Evolutionary conservation across 2,113 vertebrate genomes (phyloP).

Genomic region (Neolamprologus devosi): DNA sequence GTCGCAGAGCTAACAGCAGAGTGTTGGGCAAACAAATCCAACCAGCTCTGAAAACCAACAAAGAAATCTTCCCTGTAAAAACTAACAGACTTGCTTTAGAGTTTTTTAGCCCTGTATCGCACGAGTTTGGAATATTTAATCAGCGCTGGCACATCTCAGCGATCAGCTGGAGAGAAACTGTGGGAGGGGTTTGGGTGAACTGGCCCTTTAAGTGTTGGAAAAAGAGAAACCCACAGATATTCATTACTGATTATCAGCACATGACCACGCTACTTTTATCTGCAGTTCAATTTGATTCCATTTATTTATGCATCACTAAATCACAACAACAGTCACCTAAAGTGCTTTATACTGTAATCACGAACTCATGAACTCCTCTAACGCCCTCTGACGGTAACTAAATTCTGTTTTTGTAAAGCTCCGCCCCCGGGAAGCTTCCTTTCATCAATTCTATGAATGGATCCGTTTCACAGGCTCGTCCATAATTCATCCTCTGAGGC

Average conservation of each 20-base stretch:
- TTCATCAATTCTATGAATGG: neutral
- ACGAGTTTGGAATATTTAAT: rapidly evolving
- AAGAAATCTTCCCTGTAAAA: neutral
- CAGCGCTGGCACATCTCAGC: rapidly evolving
- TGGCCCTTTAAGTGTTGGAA: neutral
- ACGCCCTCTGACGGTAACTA: neutral
- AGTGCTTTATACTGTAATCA: neutral
- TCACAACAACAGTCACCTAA: rapidly evolving
- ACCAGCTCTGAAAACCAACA: neutral
- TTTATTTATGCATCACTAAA: neutral
- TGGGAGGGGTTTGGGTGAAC: neutral
- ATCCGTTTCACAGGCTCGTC: neutral
- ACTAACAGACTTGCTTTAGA: neutral
- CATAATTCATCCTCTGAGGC: neutral
- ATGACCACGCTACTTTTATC: neutral
- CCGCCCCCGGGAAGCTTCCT: rapidly evolving
- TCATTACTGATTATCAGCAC: neutral
- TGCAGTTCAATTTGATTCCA: neutral
- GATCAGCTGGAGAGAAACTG: neutral
- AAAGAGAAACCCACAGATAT: neutral
- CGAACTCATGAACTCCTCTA: neutral
- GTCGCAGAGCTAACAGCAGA: neutral
- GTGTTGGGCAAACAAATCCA: neutral
- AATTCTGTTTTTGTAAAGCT: neutral
- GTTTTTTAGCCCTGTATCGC: neutral